These are phyloP conservation scores for Lycaon pictus DNA, from an alignment of 2,113 vertebrate species.

Conservation along the genomic window DNA sequence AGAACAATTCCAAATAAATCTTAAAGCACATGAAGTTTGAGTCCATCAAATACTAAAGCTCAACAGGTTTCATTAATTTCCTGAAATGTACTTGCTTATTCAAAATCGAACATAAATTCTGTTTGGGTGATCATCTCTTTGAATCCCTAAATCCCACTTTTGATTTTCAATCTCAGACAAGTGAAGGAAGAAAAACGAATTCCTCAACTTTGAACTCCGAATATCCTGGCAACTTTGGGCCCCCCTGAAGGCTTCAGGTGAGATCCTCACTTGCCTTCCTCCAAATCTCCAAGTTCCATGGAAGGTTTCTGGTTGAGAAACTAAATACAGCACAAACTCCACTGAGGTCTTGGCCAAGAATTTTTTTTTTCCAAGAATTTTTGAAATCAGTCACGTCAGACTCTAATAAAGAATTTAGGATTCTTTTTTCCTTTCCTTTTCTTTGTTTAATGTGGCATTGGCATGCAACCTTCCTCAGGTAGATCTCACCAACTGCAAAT, in stretches of 20 bases:
- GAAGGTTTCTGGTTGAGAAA: constrained; percentile 73
- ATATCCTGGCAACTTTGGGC: constrained; percentile 62
- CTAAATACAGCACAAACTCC: constrained; percentile 64
- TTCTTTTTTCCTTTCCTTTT: neutral
- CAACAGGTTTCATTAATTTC: constrained; percentile 56
- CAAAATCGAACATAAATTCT: constrained; percentile 67
- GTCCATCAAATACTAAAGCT: neutral
- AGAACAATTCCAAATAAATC: constrained; percentile 8
- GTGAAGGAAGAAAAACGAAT: constrained; percentile 66
- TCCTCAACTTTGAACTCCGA: constrained; percentile 69
- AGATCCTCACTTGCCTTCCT: constrained; percentile 71
- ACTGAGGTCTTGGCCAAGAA: neutral
- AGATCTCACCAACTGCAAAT: constrained; percentile 39
- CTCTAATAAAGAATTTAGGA: constrained; percentile 27
- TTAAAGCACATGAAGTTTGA: neutral
- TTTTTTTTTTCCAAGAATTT: neutral
- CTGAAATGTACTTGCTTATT: constrained; percentile 39
- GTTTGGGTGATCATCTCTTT: constrained; percentile 56
- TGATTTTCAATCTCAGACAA: constrained; percentile 60
- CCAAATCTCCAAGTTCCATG: constrained; percentile 27
- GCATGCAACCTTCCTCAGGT: constrained; percentile 35
- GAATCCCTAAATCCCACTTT: constrained; percentile 52
- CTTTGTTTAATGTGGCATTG: neutral
- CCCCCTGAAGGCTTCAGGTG: constrained; percentile 45
- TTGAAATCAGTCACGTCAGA: constrained; percentile 36